Percentiles rank a stretch among this genome's conserved stretches.
phyloP scores from a whole-genome alignment of 2,888 invertebrate species.

The Nowickia ferox region DNA sequence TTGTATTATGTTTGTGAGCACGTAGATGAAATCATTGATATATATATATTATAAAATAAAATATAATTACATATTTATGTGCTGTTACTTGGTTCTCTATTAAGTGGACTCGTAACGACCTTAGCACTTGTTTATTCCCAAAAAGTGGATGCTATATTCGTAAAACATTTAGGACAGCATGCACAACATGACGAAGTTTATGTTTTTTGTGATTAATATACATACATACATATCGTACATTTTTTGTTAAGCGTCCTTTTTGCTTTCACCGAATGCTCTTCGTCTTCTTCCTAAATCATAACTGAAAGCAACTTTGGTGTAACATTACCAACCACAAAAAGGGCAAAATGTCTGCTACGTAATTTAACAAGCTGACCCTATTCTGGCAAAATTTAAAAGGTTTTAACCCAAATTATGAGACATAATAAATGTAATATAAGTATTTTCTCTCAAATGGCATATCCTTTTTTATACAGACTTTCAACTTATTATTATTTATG shows the following conservation, averaged over 20 bases:
- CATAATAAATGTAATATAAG: constrained; percentile 30
- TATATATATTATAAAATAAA: background rate
- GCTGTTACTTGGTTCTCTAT: no score
- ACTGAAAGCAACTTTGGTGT: constrained; percentile 21
- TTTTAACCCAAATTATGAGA: constrained; percentile 29
- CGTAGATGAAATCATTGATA: no score
- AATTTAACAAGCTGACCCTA: constrained; percentile 30
- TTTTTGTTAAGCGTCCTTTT: background rate
- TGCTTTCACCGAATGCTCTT: background rate
- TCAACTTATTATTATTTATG: constrained; percentile 1
- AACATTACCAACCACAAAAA: constrained; percentile 16
- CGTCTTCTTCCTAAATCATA: constrained; percentile 2
- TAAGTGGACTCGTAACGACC: no score
- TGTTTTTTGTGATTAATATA: background rate
- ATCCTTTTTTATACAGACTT: background rate
- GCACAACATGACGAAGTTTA: background rate
- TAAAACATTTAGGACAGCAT: background rate
- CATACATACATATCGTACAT: no score
- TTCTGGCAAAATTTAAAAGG: constrained; percentile 4
- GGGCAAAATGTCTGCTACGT: constrained; percentile 12
- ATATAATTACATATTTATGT: background rate
- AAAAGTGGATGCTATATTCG: background rate
- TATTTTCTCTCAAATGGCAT: constrained; percentile 7
- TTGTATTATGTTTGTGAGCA: no score
- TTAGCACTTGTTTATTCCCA: background rate